Base-by-base conservation (phyloP, 92 coral and sea anemone species). In the Heteractis magnifica region DNA sequence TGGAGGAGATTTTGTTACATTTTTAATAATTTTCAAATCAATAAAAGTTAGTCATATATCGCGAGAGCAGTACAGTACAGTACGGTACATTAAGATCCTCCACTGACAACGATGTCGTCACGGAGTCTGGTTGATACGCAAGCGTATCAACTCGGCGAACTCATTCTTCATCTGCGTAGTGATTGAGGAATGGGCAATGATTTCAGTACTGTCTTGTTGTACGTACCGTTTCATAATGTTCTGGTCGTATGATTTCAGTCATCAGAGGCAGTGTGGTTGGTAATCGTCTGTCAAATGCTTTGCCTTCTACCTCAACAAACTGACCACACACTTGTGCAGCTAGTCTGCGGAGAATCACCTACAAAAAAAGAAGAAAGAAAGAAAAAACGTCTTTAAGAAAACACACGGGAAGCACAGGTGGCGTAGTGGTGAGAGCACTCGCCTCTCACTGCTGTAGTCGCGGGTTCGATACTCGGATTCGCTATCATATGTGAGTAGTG, bases 251-350 rank as follows among this genome's bases (percentile, higher is more conserved):
- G 56, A 85, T 75, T 7, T 85, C 81, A 49, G 89, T 78, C 34
- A 92, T 72, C 6, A 89, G 78, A 4, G 99, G 97, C 74, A 97
- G 80, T 11, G 93, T 80, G 26, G 84, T 93, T 16, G 86, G 74
- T 13, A 94, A 65, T 53, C 94, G 84, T 64, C 94, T 88, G 21
- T 94, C 97, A 81, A 97, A 94, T 23, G 79, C 78, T 82, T 92
- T 86, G 23, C 86, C 87, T 78, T 97, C 99, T 6, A 93, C 94
- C 55, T 97, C 99, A 10, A 90, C 97, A 72, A 97, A 94, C 88
- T 92, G 76, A 9, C 99, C 99, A 76, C 98, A 89, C 10, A 94
- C 89, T 79, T 97, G 99, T 56, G 97, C 89, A 0, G 98, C 93
- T 56, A 97, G 84, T 52, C 99, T 88, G 52, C 86, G 93, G 15